Evolutionary conservation across 2,888 invertebrate genomes (phyloP), one percentile per base, ranked within the genome.

Genomic region (Selenia dentaria): DNA sequence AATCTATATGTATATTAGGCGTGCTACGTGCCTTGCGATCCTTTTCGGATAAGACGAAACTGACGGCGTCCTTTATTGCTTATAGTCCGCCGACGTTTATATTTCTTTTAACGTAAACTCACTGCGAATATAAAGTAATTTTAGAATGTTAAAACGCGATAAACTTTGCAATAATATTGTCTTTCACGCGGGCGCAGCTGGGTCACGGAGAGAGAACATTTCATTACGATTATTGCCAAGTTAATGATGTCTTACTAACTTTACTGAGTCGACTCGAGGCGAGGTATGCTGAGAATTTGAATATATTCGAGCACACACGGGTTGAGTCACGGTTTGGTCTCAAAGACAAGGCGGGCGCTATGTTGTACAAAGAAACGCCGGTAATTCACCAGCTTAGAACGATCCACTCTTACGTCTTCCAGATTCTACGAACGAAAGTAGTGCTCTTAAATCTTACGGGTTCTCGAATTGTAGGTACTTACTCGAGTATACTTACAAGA

Each of bases 211-310:
- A 54, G 66, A 54, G 71, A 73, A 67, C 75, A 71, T 83, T 84
- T 80, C 76, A 80, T 83, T 81, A 83, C 73, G 69, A 82, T 82
- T 79, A 82, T 72, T 75, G 69, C 69, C 65, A 65, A 78, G 72
- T 82, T 83, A 83, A 83, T 80, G 76, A 82, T 74, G 76, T 73
- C 78, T 73, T 75, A 73, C 74, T 73, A 76, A 80, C 70, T 78
- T 75, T 64, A 68, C 66, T 70, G 66, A 66, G 67, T 66, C 64
- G 64, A 61, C 53, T 39, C 56, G 55, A 61, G 51, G 67, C 59
- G 69, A 70, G 71, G 73, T 78, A 78, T 74, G 74, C 74, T 60
- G 57, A 52, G 73, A 82, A 80, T 83, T 83, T 79, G 68, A 81
- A 81, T 80, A 79, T 74, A 79, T 76, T 79, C 67, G 52, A 59